Base-by-base conservation (phyloP, 2,113 vertebrate genomes). In the Notothenia coriiceps region DNA sequence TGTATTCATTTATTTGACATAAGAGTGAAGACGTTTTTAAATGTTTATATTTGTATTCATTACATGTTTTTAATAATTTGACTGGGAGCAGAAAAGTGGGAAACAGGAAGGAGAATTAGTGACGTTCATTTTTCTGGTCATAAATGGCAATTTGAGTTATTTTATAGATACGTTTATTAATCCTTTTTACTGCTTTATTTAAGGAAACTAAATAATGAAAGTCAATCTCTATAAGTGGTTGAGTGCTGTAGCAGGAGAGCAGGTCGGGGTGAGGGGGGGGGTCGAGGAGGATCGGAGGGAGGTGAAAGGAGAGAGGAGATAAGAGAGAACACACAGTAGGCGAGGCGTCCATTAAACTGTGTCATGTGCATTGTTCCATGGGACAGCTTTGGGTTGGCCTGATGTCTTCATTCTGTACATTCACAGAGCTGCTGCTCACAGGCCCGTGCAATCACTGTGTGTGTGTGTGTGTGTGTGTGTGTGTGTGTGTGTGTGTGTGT, bases 321-420 rank as follows among this genome's bases (percentile, higher is more conserved):
- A 20, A 61, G 40, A 33, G 17, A n/a, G 20, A 46, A 46, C 72
- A 62, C 5, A 5, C 25, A 57, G 50, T 10, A 12, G 66, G 44
- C 54, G 9, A 80, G 5, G 25, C 6, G 10, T 50, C 55, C 6
- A 14, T 82, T 60, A 76, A 15, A 57, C 6, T 72, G 71, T 13
- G 33, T 62, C 50, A 20, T 62, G 64, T 63, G 15, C 20, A 70
- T 22, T 46, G 59, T 35, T 77, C 10, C 54, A 5, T 70, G 14
- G 20, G 47, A 65, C 14, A 18, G 60, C 50, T 56, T 10, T 52
- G 52, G 25, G 15, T 13, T 0, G 18, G 43, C 52, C 57, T 73
- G 78, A 84, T 50, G 68, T 77, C 84, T 69, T 0, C 29, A 70
- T 70, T 51, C 2, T 63, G 25, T 56, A 72, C 63, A 13, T 13